phyloP scores from a whole-genome alignment of 2,888 invertebrate genomes.

The Caenorhabditis sp. region DNA sequence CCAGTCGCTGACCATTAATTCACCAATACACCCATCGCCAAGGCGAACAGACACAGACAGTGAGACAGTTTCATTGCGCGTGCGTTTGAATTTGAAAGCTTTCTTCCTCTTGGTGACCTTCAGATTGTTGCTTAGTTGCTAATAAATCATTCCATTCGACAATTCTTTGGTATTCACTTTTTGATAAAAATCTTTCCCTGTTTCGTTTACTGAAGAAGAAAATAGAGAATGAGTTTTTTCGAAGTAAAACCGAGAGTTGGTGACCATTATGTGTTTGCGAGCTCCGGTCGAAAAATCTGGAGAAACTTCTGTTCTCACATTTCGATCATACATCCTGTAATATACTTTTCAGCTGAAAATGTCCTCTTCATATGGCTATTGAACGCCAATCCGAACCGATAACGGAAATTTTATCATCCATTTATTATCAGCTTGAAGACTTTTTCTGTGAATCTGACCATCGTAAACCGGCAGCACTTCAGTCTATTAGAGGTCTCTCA shows the following conservation, averaged over 20 bases:
- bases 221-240: too few relatives aligned
- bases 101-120: constrained; percentile 40
- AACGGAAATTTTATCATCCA: constrained; percentile 44
- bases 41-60: constrained; percentile 34
- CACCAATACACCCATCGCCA: constrained; percentile 26
- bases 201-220: not conserved
- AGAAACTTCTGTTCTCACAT: too few relatives aligned
- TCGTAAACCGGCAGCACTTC: constrained; percentile 46
- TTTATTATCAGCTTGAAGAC: constrained; percentile 45
- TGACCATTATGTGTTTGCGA: too few relatives aligned
- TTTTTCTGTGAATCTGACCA: constrained; percentile 26
- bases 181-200: constrained; percentile 32
- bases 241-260: too few relatives aligned
- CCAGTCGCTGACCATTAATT: constrained; percentile 30
- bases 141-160: constrained; percentile 49
- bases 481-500: constrained; percentile 30
- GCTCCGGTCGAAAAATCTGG: too few relatives aligned
- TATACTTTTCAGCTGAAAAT: too few relatives aligned
- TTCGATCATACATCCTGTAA: too few relatives aligned
- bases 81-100: constrained; percentile 53
- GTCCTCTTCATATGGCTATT: not conserved
- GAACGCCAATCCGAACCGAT: constrained; percentile 38
- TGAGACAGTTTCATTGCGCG: constrained; percentile 28
- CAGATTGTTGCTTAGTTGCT: constrained; percentile 16
- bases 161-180: constrained; percentile 19